Percentiles rank a stretch among this genome's conserved stretches.
These are phyloP conservation scores for Onthophagus taurus DNA, from an alignment of 1,140 invertebrate species.

Conservation along the genomic window DNA sequence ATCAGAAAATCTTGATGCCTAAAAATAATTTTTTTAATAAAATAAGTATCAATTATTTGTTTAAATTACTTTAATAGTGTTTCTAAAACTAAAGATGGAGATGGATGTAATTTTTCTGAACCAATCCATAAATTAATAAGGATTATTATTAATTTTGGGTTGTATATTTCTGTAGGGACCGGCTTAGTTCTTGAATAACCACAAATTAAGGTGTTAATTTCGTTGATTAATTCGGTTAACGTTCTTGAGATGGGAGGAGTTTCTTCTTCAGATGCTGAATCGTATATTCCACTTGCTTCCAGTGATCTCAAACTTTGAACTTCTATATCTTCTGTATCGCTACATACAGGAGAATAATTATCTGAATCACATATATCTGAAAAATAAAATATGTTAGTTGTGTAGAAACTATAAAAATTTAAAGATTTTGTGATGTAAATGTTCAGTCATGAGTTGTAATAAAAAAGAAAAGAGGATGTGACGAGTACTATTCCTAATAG, in stretches of 20 bases:
- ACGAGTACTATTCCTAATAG: no score
- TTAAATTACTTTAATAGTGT: no score
- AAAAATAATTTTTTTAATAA: slow-evolving; percentile 9
- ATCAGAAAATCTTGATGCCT: slow-evolving; percentile 29
- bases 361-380: slow-evolving; percentile 31
- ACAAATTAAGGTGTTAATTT: slow-evolving; percentile 14
- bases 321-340: slow-evolving; percentile 40
- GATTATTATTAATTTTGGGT: slow-evolving; percentile 15
- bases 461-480: no score
- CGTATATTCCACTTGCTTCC: slow-evolving; percentile 1
- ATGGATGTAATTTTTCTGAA: slow-evolving; percentile 5
- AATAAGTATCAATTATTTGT: background rate
- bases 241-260: background rate
- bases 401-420: background rate
- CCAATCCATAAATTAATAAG: slow-evolving; percentile 16
- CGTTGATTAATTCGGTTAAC: slow-evolving; percentile 3
- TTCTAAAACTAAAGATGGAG: no score
- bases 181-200: slow-evolving; percentile 16
- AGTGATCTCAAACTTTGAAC: slow-evolving; percentile 2
- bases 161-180: slow-evolving; percentile 9
- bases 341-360: slow-evolving; percentile 43
- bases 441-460: background rate
- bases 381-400: no score
- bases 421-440: background rate
- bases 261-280: slow-evolving; percentile 7